These are phyloP conservation scores for Alauda arvensis DNA, from an alignment of 2,797 vertebrate species.

Conservation along the genomic window DNA sequence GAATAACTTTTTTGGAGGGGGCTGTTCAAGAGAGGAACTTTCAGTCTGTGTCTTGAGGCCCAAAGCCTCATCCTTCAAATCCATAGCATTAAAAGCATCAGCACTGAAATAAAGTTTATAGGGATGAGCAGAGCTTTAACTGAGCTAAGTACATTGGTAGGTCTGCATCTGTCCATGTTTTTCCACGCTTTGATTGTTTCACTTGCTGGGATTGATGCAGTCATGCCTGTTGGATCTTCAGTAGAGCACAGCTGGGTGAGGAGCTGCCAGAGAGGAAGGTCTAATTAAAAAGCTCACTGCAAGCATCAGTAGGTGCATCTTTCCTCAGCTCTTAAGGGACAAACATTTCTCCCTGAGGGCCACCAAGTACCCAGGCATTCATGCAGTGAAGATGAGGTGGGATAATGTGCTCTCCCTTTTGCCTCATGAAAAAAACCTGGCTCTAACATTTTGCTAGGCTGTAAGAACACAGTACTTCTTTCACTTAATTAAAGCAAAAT, in stretches of 20 bases:
- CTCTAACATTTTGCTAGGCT: neutral
- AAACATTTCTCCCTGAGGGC: neutral
- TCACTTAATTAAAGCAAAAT: neutral
- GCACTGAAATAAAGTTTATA: neutral
- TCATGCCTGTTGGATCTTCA: neutral
- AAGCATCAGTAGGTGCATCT: neutral
- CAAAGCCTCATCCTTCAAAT: neutral
- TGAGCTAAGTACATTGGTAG: neutral
- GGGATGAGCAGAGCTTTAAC: neutral
- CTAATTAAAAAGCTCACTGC: fast-evolving
- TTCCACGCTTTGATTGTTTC: no score
- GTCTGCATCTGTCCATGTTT: neutral
- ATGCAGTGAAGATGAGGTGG: neutral
- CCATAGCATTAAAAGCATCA: neutral
- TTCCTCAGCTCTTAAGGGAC: neutral
- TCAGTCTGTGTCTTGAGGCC: neutral
- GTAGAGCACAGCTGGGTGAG: neutral
- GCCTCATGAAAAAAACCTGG: neutral
- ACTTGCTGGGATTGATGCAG: neutral
- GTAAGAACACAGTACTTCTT: neutral
- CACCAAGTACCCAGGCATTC: neutral
- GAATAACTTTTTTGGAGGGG: neutral
- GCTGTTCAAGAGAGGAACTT: neutral
- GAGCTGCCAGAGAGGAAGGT: neutral
- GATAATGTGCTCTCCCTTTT: neutral